Evolutionary conservation across 2,797 vertebrate genomes (phyloP).

Genomic region (Melanotaenia pygmaea): DNA sequence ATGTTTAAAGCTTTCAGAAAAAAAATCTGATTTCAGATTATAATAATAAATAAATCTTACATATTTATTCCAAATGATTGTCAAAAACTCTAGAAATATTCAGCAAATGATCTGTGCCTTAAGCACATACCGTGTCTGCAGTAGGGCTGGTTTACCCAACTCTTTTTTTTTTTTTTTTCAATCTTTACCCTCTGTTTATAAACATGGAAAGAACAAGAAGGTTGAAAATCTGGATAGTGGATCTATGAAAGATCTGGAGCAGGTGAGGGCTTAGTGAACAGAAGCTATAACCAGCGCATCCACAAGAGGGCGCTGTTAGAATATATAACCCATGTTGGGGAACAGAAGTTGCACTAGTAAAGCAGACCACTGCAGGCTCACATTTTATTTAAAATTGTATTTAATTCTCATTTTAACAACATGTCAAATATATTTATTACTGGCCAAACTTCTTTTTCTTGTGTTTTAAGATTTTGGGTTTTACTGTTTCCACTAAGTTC

Average conservation of each 20-base stretch:
- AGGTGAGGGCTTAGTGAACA: too few species aligned
- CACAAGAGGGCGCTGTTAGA: constrained; percentile 45
- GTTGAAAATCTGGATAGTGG: constrained; percentile 70
- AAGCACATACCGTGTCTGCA: constrained; percentile 48
- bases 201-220: constrained; percentile 86
- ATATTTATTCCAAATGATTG: background rate
- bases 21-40: background rate
- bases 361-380: too few species aligned
- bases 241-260: constrained; percentile 36
- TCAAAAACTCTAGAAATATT: constrained; percentile 13
- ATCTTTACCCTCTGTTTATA: constrained; percentile 84
- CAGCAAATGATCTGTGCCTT: background rate
- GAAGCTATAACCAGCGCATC: background rate
- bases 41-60: too few species aligned
- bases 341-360: background rate
- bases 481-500: too few species aligned
- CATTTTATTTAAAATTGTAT: too few species aligned
- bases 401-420: too few species aligned
- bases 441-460: too few species aligned
- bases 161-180: constrained; percentile 56
- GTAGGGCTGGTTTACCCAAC: constrained; percentile 50
- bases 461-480: too few species aligned
- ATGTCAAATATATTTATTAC: too few species aligned
- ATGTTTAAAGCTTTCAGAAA: background rate
- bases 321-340: background rate